These are phyloP conservation scores for Telenomus remus DNA, from an alignment of 1,140 invertebrate genomes.

Conservation along the genomic window DNA sequence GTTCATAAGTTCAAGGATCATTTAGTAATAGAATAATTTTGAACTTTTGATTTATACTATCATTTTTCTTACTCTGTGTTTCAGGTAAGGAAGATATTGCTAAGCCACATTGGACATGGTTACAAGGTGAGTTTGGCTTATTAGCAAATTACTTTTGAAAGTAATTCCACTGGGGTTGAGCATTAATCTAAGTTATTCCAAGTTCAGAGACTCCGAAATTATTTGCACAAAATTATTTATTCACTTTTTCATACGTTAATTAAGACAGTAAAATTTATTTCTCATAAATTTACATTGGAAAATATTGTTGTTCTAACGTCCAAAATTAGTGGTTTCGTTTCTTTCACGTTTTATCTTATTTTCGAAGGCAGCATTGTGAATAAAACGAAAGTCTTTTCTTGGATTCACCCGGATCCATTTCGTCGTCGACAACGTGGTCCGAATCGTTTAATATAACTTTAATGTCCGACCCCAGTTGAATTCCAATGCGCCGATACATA, in stretches of 20 bases:
- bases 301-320: too few species aligned
- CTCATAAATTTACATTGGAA: too few species aligned
- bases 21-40: neutral
- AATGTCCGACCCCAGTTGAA: conserved; percentile 61
- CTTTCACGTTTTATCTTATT: neutral
- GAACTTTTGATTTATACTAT: neutral
- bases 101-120: conserved; percentile 75
- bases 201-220: too few species aligned
- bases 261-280: too few species aligned
- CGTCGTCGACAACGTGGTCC: conserved; percentile 49
- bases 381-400: conserved; percentile 41
- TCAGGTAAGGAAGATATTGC: conserved; percentile 75
- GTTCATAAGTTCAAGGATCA: too few species aligned
- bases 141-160: conserved; percentile 58
- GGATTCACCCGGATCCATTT: conserved; percentile 48
- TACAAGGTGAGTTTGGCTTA: conserved; percentile 74
- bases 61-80: conserved; percentile 54
- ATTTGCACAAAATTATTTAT: too few species aligned
- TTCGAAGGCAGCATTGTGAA: conserved; percentile 28
- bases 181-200: conserved; percentile 6
- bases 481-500: conserved; percentile 60
- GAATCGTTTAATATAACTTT: conserved; percentile 64
- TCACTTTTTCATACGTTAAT: too few species aligned
- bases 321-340: too few species aligned
- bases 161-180: conserved; percentile 43